Conservation (phyloP, 2,113 vertebrate genomes). For the Pithys albifrons region DNA sequence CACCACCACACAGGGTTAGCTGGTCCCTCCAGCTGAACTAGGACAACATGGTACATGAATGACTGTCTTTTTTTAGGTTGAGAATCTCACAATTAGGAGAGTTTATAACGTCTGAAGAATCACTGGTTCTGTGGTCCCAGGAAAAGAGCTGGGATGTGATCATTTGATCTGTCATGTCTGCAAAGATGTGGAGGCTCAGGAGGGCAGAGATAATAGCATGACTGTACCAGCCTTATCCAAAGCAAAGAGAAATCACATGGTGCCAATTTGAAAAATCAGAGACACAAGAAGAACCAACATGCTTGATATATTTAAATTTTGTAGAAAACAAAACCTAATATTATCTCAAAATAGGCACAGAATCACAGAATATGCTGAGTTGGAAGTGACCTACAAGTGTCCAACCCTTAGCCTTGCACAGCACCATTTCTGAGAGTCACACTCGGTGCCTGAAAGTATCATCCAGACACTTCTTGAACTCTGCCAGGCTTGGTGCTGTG, state of each 20-base stretch:
- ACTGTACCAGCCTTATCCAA: not conserved
- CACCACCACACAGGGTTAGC: too few relatives aligned
- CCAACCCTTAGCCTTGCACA: not conserved
- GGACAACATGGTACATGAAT: not conserved
- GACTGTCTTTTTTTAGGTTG: not conserved
- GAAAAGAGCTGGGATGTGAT: not conserved
- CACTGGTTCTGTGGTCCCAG: not conserved
- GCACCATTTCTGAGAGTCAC: not conserved
- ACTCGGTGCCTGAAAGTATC: not conserved
- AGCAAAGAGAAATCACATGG: not conserved
- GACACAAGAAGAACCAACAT: accelerated
- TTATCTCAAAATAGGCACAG: not conserved
- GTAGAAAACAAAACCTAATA: not conserved
- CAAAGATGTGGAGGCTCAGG: not conserved
- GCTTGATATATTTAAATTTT: not conserved
- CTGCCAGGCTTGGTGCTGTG: not conserved
- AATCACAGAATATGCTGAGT: not conserved
- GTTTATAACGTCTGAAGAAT: not conserved
- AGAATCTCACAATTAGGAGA: not conserved
- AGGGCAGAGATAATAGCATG: not conserved
- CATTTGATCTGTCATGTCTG: not conserved
- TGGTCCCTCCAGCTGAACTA: too few relatives aligned
- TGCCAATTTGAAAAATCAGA: not conserved
- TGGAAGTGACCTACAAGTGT: not conserved
- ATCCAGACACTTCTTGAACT: not conserved